phyloP scores from a whole-genome alignment of 2,113 vertebrate genomes.

The Dasyprocta punctata region DNA sequence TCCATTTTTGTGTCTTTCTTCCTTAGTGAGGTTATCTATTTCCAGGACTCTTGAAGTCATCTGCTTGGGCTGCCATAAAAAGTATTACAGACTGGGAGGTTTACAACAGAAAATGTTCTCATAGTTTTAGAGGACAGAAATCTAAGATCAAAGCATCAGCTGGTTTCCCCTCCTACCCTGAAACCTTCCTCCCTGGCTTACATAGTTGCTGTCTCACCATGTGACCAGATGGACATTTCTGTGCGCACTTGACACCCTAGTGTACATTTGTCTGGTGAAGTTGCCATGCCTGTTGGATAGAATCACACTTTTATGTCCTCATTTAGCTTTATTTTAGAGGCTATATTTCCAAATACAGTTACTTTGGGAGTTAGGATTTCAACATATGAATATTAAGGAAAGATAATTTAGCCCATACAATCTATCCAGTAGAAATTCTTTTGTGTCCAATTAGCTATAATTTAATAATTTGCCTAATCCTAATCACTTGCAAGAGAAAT shows the following conservation, averaged over 20 bases:
- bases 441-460: neutral
- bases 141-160: neutral
- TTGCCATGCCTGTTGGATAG: neutral
- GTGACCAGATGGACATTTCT: neutral
- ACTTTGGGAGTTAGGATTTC: neutral
- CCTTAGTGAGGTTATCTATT: neutral
- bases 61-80: neutral
- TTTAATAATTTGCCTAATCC: neutral
- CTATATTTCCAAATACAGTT: neutral
- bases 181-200: neutral
- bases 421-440: neutral
- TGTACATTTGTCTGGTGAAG: neutral
- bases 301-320: neutral
- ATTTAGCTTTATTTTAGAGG: neutral
- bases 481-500: neutral
- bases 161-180: neutral
- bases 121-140: neutral
- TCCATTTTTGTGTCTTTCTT: neutral
- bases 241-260: neutral
- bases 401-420: neutral
- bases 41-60: neutral
- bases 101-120: neutral
- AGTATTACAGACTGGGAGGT: neutral
- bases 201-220: neutral
- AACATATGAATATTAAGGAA: neutral